Evolutionary conservation across 2,888 invertebrate species (phyloP).

Genomic region (Drosophila nigricruria): DNA sequence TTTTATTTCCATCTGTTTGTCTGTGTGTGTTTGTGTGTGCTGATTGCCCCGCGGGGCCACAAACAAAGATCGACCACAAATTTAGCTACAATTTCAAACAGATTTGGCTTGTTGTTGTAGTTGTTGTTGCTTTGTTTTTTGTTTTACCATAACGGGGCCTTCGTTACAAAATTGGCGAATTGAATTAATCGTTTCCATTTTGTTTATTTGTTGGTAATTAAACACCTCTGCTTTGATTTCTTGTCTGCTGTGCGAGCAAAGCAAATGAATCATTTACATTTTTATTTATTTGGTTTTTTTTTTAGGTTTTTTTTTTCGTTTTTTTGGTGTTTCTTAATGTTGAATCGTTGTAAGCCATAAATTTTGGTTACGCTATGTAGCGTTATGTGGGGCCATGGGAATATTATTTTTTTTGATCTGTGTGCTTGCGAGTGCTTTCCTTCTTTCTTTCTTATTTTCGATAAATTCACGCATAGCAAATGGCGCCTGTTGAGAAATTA

Average conservation of each 20-base stretch:
- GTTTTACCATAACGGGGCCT: slow-evolving; percentile 74
- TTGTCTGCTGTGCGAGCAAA: slow-evolving; percentile 67
- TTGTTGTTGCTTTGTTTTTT: slow-evolving; percentile 8
- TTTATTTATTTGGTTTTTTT: slow-evolving; percentile 35
- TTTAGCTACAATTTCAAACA: slow-evolving; percentile 77
- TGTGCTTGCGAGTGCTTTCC: neutral
- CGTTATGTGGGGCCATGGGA: slow-evolving; percentile 73
- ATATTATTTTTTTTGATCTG: slow-evolving; percentile 43
- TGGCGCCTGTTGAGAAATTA: slow-evolving; percentile 78
- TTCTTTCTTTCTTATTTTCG: neutral
- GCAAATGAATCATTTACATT: slow-evolving; percentile 79
- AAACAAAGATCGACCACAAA: slow-evolving; percentile 69
- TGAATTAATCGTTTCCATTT: slow-evolving; percentile 81
- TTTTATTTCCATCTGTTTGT: slow-evolving; percentile 29
- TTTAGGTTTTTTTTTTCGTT: slow-evolving; percentile 26
- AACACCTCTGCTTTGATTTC: slow-evolving; percentile 81
- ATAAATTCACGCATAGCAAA: slow-evolving; percentile 53
- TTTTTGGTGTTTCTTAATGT: slow-evolving; percentile 63
- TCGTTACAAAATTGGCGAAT: slow-evolving; percentile 77
- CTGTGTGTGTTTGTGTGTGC: slow-evolving; percentile 44
- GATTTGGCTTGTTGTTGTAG: slow-evolving; percentile 44
- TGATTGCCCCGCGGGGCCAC: slow-evolving; percentile 59
- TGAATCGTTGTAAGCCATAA: slow-evolving; percentile 79
- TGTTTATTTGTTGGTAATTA: slow-evolving; percentile 83
- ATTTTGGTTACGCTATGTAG: slow-evolving; percentile 68